These are phyloP conservation scores for Cerastis leucographa DNA, from an alignment of 2,888 invertebrate species.

Conservation along the genomic window DNA sequence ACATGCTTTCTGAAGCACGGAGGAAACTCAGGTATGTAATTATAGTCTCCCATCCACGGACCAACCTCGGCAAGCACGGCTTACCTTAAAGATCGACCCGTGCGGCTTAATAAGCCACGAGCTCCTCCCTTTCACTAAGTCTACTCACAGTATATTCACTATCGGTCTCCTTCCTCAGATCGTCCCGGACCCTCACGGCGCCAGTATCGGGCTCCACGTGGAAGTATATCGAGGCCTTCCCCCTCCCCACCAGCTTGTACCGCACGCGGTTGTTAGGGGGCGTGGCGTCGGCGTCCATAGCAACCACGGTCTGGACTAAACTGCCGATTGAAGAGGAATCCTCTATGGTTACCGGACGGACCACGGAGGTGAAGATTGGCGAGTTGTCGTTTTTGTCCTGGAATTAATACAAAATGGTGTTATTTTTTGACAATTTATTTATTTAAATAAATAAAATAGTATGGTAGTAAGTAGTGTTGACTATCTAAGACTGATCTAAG, in stretches of 20 bases:
- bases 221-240: slow-evolving; percentile 96
- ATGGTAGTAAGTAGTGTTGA: too few species aligned
- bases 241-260: slow-evolving; percentile 95
- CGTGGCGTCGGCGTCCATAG: slow-evolving; percentile 96
- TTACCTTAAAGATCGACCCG: too few species aligned
- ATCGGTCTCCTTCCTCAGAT: slow-evolving; percentile 95
- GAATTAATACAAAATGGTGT: too few species aligned
- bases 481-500: too few species aligned
- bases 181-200: slow-evolving; percentile 94
- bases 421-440: too few species aligned
- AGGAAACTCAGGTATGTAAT: too few species aligned
- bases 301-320: slow-evolving; percentile 94
- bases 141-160: slow-evolving; percentile 95
- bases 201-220: slow-evolving; percentile 96
- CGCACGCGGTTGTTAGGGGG: slow-evolving; percentile 95
- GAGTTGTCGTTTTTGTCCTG: slow-evolving; percentile 97
- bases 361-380: slow-evolving; percentile 95
- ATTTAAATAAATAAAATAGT: too few species aligned
- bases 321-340: slow-evolving; percentile 96
- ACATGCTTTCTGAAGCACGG: too few species aligned
- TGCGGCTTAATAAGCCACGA: too few species aligned
- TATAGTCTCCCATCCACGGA: too few species aligned
- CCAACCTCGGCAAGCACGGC: too few species aligned
- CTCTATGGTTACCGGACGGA: slow-evolving; percentile 95
- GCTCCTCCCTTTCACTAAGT: too few species aligned